Evolutionary conservation across 2,797 vertebrate species (phyloP).

Genomic region (Characodon lateralis): DNA sequence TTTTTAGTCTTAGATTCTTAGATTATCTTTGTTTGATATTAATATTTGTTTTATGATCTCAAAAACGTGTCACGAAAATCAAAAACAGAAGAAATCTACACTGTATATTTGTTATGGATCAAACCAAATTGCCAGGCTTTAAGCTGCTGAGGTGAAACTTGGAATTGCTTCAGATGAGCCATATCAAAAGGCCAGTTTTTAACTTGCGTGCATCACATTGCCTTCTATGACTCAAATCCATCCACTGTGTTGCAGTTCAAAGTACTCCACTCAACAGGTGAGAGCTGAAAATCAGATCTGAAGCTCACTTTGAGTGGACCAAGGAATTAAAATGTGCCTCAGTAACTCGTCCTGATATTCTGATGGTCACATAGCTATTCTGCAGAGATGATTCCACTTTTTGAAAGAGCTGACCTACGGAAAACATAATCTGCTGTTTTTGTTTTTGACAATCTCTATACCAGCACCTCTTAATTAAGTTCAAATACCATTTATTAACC

Average conservation of each 20-base stretch:
- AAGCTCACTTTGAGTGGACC: slow-evolving; percentile 26
- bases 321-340: neutral
- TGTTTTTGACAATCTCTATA: too few species aligned
- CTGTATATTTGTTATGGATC: neutral
- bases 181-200: slow-evolving; percentile 50
- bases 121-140: slow-evolving; percentile 8
- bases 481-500: too few species aligned
- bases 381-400: too few species aligned
- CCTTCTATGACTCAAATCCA: slow-evolving; percentile 57
- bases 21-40: too few species aligned
- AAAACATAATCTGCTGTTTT: too few species aligned
- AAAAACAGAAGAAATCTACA: neutral
- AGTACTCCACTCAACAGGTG: slow-evolving; percentile 40
- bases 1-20: too few species aligned
- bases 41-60: neutral
- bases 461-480: too few species aligned
- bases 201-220: slow-evolving; percentile 22
- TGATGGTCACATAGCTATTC: neutral
- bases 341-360: neutral
- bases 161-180: slow-evolving; percentile 44
- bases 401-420: neutral
- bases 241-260: slow-evolving; percentile 50
- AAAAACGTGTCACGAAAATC: neutral
- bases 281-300: slow-evolving; percentile 19
- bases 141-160: slow-evolving; percentile 34